Base-by-base conservation (phyloP, 2,888 invertebrate genomes). In the Acanthosepion pharaonis region DNA sequence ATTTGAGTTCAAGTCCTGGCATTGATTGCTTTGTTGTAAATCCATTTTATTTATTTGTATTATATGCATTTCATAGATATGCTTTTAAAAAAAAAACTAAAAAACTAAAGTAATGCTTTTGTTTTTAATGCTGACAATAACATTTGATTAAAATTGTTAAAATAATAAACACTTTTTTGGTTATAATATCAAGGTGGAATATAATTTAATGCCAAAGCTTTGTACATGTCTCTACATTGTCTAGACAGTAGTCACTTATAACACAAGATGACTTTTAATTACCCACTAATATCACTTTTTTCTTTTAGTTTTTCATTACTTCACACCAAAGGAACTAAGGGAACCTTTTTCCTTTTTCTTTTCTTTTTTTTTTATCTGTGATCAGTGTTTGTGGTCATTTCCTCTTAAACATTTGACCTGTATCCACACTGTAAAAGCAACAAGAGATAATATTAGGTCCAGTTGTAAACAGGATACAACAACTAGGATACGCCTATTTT, bases 391-490 rank as follows among this genome's bases (percentile, higher is more conserved):
- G 59, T 78, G 78, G 11, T 33, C 78, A 33, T 78, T 78, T 33
- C 78, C 78, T 78, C 78, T 78, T 78, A 33, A n/a, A n/a, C 15
- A 33, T 78, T 78, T 78, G 78, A 78, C 78, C n/a, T 78, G 78
- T 78, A 11, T 15, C 78, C 78, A 33, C 78, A 33, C 15, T n/a
- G 9, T 78, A 23, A 33, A 78, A n/a, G 78, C 78, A 78, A 78
- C 78, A 78, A 78, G n/a, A 78, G 78, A 78, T 78, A 78, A 78
- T 78, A 78, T 78, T 78, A 33, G n/a, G 78, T 78, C 33, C 78
- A 78, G 78, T 78, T 78, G 78, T 78, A 78, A 78, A 78, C 78
- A 78, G 78, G 78, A 78, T 78, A 78, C 18, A 78, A 78, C 78
- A 78, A 64, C 64, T 64, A 78, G 78, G 78, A 78, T 78, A 78